A percentile compares a stretch with the other conserved stretches of the same genome.
Conservation (phyloP, 2,797 vertebrate species). For the Tympanoctomys barrerae region DNA sequence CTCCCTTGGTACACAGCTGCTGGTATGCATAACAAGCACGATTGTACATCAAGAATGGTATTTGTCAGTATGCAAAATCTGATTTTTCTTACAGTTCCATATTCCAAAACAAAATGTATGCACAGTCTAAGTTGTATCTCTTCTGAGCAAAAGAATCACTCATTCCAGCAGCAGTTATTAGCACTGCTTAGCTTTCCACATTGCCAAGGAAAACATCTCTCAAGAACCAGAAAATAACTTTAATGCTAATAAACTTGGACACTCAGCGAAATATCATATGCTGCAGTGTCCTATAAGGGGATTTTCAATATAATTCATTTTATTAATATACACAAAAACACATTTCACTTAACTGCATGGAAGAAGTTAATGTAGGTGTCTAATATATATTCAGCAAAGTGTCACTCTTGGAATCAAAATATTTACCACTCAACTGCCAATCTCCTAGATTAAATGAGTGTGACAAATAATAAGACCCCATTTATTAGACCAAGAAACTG, state of each 20-base stretch:
- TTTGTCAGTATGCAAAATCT: not conserved
- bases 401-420: constrained; percentile 29
- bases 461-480: constrained; percentile 44
- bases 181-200: constrained; percentile 33
- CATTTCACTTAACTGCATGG: not conserved
- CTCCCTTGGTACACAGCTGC: not conserved
- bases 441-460: constrained; percentile 50
- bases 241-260: constrained; percentile 48
- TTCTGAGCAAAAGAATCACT: constrained; percentile 47
- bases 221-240: constrained; percentile 19
- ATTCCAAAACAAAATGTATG: not conserved
- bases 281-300: not conserved
- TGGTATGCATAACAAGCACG: not conserved
- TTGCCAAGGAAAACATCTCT: not conserved
- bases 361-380: constrained; percentile 3
- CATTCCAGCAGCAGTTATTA: constrained; percentile 23
- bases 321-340: constrained; percentile 15
- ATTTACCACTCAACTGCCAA: not conserved
- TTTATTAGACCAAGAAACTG: constrained; percentile 74
- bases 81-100: constrained; percentile 4
- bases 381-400: constrained; percentile 41
- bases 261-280: not conserved
- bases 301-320: constrained; percentile 9
- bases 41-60: not conserved
- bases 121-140: not conserved